phyloP scores from a whole-genome alignment of 2,888 invertebrate species.

The Drosophila neoperkinsi region DNA sequence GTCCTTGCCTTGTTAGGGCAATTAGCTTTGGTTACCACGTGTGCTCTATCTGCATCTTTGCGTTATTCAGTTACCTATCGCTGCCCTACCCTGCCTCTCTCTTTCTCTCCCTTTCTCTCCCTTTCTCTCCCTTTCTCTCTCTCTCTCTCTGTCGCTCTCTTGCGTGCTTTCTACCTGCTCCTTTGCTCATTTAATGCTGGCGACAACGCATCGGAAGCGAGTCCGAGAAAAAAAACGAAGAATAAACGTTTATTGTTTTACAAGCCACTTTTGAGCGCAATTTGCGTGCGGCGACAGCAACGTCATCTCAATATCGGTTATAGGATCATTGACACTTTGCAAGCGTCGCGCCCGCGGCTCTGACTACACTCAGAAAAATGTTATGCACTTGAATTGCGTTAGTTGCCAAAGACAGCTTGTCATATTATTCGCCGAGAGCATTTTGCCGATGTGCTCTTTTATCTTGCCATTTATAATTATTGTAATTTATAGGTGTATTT shows the following conservation, averaged over 20 bases:
- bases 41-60: conserved; percentile 72
- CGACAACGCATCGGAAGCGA: conserved; percentile 35
- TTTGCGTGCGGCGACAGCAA: conserved; percentile 57
- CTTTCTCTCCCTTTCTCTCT: background rate
- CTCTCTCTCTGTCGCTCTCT: background rate
- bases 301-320: conserved; percentile 74
- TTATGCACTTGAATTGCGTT: background rate
- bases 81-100: background rate
- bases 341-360: conserved; percentile 49
- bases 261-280: conserved; percentile 75
- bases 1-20: conserved; percentile 54
- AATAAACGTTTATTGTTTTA: conserved; percentile 74
- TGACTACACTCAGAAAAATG: background rate
- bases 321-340: conserved; percentile 80
- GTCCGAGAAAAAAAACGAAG: conserved; percentile 7
- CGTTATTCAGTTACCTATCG: conserved; percentile 7
- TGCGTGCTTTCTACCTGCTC: conserved; percentile 25
- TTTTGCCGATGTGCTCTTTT: background rate
- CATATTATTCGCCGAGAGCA: background rate
- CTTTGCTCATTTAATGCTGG: conserved; percentile 53
- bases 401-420: background rate
- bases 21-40: conserved; percentile 65
- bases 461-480: background rate
- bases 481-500: background rate
- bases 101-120: background rate